These are phyloP conservation scores for Melipona beecheii DNA, from an alignment of 2,888 invertebrate species.

Conservation along the genomic window DNA sequence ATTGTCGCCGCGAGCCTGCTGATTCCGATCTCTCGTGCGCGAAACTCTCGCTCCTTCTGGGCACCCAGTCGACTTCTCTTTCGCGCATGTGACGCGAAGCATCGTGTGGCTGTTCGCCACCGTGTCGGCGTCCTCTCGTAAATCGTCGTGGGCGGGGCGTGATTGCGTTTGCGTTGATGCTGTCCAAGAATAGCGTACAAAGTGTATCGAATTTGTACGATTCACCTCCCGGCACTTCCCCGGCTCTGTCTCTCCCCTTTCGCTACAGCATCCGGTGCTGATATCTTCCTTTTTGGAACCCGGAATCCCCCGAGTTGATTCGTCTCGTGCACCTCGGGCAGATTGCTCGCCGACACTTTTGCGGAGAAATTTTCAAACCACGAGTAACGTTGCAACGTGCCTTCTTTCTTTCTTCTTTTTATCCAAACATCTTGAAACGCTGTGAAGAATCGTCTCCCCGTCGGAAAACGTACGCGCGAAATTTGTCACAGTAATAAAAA, in stretches of 20 bases:
- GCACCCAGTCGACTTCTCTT: not conserved
- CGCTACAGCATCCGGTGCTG: not conserved
- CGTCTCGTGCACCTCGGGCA: not conserved
- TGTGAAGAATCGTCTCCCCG: not conserved
- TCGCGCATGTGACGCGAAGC: conserved; percentile 42
- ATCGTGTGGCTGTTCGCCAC: conserved; percentile 53
- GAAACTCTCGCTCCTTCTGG: conserved; percentile 31
- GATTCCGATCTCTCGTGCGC: conserved; percentile 25
- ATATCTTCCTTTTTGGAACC: not conserved
- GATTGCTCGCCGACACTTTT: not conserved
- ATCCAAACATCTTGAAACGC: not conserved
- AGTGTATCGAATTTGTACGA: conserved; percentile 51
- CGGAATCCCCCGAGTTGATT: not conserved
- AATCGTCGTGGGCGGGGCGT: conserved; percentile 74
- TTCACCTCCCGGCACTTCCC: conserved; percentile 6
- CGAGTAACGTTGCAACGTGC: too few relatives aligned
- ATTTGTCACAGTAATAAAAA: conserved; percentile 54
- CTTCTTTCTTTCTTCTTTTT: too few relatives aligned
- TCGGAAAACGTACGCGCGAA: conserved; percentile 6
- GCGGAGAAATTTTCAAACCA: not conserved
- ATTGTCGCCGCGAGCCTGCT: not conserved
- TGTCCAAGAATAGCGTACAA: conserved; percentile 63
- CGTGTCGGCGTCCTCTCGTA: conserved; percentile 63
- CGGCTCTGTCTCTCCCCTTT: not conserved
- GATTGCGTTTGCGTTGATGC: conserved; percentile 62